phyloP scores from a whole-genome alignment of 1,140 invertebrate genomes.

The Trichonephila clavata region DNA sequence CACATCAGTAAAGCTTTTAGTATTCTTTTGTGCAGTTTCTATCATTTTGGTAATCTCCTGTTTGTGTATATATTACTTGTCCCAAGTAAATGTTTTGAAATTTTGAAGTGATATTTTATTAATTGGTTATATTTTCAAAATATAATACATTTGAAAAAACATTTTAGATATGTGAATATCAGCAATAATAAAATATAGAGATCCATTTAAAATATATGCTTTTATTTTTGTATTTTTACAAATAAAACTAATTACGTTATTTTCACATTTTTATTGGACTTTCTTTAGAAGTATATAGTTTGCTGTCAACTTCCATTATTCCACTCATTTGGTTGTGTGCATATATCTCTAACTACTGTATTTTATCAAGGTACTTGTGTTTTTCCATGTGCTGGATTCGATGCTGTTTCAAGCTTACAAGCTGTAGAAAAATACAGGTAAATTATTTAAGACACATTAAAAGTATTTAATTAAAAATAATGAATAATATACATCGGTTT shows the following conservation, averaged over 20 bases:
- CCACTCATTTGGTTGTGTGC: slow-evolving; percentile 92
- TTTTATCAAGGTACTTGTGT: slow-evolving; percentile 87
- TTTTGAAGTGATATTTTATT: too few species aligned
- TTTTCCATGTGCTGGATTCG: slow-evolving; percentile 86
- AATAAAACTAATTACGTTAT: neutral
- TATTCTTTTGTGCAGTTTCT: too few species aligned
- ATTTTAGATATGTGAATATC: too few species aligned
- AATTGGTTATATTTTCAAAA: too few species aligned
- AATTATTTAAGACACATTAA: neutral
- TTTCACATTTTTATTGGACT: neutral
- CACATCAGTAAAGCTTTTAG: too few species aligned
- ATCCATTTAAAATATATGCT: too few species aligned
- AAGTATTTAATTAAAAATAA: neutral
- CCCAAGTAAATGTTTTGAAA: too few species aligned
- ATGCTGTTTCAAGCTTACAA: slow-evolving; percentile 86
- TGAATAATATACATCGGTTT: neutral
- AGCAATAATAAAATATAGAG: too few species aligned
- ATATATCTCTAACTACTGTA: slow-evolving; percentile 85
- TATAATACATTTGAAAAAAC: too few species aligned
- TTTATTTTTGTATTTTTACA: neutral
- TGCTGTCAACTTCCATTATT: slow-evolving; percentile 94
- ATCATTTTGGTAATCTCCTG: too few species aligned
- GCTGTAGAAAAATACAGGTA: slow-evolving; percentile 87
- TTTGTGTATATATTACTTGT: too few species aligned
- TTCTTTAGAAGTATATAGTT: slow-evolving; percentile 80